A percentile compares a stretch with the other conserved stretches of the same genome.
Evolutionary conservation across 2,888 invertebrate genomes (phyloP).

Genomic region (Rotaria magnacalcarata): DNA sequence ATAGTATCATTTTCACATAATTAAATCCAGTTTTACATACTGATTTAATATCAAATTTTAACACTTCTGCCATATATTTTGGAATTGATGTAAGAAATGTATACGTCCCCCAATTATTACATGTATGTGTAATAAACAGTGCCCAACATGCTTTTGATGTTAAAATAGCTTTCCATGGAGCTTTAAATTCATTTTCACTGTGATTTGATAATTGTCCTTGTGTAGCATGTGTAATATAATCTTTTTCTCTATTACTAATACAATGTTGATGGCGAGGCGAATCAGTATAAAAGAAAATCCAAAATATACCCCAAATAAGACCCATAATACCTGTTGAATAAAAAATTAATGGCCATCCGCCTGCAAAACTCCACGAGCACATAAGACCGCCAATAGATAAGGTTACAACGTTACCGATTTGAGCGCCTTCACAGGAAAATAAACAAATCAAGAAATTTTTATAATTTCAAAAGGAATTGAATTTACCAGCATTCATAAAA

Average conservation of each 20-base stretch:
- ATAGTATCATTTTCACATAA: not conserved
- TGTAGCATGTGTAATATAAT: constrained; percentile 35
- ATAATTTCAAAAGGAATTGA: not conserved
- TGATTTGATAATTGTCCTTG: constrained; percentile 38
- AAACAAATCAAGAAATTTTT: not conserved
- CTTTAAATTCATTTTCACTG: constrained; percentile 38
- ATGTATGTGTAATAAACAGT: constrained; percentile 41
- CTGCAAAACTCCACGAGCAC: constrained; percentile 37
- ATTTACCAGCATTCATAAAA: constrained; percentile 45
- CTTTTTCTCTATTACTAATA: constrained; percentile 41
- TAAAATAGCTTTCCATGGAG: constrained; percentile 45
- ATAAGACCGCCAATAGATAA: constrained; percentile 40
- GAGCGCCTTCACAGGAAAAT: constrained; percentile 34
- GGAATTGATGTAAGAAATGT: constrained; percentile 43
- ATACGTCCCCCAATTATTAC: constrained; percentile 45
- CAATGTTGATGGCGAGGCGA: constrained; percentile 40
- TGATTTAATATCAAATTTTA: constrained; percentile 47
- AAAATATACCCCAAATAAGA: constrained; percentile 41
- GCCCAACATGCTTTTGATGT: constrained; percentile 43
- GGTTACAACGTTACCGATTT: constrained; percentile 45
- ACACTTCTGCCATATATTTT: constrained; percentile 46
- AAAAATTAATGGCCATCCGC: constrained; percentile 45
- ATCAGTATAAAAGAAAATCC: constrained; percentile 42
- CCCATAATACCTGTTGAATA: constrained; percentile 40
- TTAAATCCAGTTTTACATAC: constrained; percentile 3